A percentile compares a stretch with the other conserved stretches of the same genome.
phyloP scores from a whole-genome alignment of 1,140 invertebrate genomes.

The Zaprionus ghesquierei region DNA sequence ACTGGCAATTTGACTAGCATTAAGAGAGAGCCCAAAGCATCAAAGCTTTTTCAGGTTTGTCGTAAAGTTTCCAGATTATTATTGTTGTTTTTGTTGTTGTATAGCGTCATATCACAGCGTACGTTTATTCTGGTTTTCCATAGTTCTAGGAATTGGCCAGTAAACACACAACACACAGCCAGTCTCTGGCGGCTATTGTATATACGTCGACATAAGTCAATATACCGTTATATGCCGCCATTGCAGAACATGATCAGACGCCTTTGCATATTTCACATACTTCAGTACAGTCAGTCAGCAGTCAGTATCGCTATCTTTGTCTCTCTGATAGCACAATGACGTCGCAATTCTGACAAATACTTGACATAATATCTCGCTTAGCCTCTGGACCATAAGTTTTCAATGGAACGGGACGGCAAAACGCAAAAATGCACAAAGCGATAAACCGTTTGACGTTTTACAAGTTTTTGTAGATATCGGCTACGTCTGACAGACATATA shows the following conservation, averaged over 20 bases:
- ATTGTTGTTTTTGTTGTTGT: not conserved
- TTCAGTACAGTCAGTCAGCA: not conserved
- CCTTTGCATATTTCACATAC: constrained; percentile 19
- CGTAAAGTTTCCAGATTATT: constrained; percentile 1
- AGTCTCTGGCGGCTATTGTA: not conserved
- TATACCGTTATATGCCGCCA: not conserved
- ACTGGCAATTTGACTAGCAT: constrained; percentile 33
- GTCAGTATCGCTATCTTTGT: not conserved
- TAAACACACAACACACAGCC: constrained; percentile 33
- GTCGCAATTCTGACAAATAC: constrained; percentile 18
- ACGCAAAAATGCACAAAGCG: constrained; percentile 8
- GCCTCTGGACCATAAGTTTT: constrained; percentile 26
- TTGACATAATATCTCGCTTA: constrained; percentile 29
- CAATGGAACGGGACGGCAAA: not conserved
- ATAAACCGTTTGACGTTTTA: constrained; percentile 14
- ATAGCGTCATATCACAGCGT: not conserved
- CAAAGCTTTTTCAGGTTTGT: not conserved
- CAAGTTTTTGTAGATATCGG: not conserved
- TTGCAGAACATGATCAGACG: not conserved
- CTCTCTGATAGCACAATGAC: constrained; percentile 30
- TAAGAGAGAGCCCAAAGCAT: not conserved
- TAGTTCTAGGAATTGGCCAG: constrained; percentile 21
- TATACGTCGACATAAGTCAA: too few species aligned
- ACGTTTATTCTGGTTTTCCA: constrained; percentile 6
- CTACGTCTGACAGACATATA: not conserved